These are phyloP conservation scores for Rallus limicola DNA, from an alignment of 2,113 vertebrate species.

Conservation along the genomic window DNA sequence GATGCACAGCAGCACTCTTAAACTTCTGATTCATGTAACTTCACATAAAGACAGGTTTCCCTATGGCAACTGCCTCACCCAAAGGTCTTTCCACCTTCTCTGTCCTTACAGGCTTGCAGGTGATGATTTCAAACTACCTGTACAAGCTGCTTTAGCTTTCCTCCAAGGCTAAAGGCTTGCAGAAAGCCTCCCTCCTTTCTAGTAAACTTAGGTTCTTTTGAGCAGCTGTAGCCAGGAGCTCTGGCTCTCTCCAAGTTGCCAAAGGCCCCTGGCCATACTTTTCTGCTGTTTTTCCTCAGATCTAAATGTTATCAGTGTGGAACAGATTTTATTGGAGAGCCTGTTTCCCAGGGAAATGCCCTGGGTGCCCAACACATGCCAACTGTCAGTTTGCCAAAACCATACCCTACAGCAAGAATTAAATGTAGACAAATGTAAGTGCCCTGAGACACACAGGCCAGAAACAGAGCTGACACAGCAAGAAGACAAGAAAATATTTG, in stretches of 20 bases:
- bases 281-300: conserved; percentile 1
- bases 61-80: not conserved
- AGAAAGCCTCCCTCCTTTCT: not conserved
- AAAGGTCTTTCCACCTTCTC: not conserved
- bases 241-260: not conserved
- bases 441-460: not conserved
- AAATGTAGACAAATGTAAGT: not conserved
- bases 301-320: conserved; percentile 50
- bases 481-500: not conserved
- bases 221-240: not conserved
- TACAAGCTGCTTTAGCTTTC: not conserved
- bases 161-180: not conserved
- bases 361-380: conserved; percentile 7
- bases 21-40: not conserved
- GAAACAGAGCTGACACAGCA: not conserved
- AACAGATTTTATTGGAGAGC: conserved; percentile 46
- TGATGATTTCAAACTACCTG: not conserved
- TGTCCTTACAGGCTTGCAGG: not conserved
- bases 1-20: not conserved
- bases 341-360: conserved; percentile 22
- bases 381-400: conserved; percentile 44
- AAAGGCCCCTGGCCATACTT: conserved; percentile 30
- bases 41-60: not conserved
- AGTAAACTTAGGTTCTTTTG: not conserved
- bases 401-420: conserved; percentile 26